Evolutionary conservation across 2,797 vertebrate species (phyloP), one percentile per base, ranked within the genome.

Genomic region (Oreonectes daqikongensis): DNA sequence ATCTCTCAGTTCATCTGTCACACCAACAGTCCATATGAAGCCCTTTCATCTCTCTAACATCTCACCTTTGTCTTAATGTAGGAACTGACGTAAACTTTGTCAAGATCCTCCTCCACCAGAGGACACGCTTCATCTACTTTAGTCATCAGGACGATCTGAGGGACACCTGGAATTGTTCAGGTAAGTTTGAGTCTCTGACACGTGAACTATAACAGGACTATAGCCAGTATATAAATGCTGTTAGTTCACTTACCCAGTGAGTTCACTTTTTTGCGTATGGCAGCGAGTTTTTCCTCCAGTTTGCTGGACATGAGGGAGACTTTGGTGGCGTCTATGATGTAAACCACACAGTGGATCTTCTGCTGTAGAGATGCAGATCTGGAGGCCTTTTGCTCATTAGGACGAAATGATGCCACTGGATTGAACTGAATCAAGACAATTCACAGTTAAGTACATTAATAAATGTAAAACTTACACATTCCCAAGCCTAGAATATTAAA

Each of bases 111-210:
- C 0, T 11, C 60, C 65, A 88, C 88, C 50, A 69, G n/a, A 28
- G 84, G 84, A 59, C 89, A 90, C 18, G 85, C 85, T 73, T 90
- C 89, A 40, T 92, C 90, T 9, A 88, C 85, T 77, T 87, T 91
- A 18, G 90, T 89, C 78, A 90, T 52, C 59, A 91, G 69, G 26
- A 89, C 82, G 75, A 92, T 74, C 85, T 91, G 89, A 61, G 88
- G 85, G 46, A 91, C 61, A 12, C 84, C 90, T 92, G 65, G 1
- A 82, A 55, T 14, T 35, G 42, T 69, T n/a, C 30, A 30, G 26
- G 38, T 28, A 42, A 46, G 44, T 32, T 53, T 40, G 2, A 40
- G 44, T 3, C 17, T 28, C n/a, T 18, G 4, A 46, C 44, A 46
- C n/a, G n/a, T n/a, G n/a, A n/a, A n/a, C n/a, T n/a, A n/a, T n/a